These are phyloP conservation scores for Microtus pennsylvanicus DNA, from an alignment of 2,113 vertebrate species.

Conservation along the genomic window DNA sequence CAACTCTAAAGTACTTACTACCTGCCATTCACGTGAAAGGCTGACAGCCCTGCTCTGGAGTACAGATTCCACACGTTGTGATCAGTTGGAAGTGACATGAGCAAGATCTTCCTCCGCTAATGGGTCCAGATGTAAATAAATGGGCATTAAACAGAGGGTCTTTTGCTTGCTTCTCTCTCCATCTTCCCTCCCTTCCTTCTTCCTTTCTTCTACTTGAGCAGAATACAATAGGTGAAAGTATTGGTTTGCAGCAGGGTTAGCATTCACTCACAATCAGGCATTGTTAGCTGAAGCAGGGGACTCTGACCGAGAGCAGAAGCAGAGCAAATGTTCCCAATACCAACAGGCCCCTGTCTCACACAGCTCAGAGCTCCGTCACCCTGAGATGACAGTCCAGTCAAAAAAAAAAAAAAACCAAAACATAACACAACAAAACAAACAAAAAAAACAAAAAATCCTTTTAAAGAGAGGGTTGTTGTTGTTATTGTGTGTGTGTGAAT, in stretches of 20 bases:
- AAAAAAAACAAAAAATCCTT: too few relatives aligned
- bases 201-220: neutral
- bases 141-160: neutral
- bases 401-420: neutral
- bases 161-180: neutral
- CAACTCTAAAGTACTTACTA: neutral
- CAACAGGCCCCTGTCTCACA: neutral
- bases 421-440: too few relatives aligned
- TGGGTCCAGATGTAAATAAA: neutral
- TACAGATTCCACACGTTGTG: neutral
- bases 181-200: neutral
- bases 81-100: neutral
- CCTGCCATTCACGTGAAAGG: neutral
- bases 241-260: neutral
- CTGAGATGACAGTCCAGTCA: neutral
- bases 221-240: neutral
- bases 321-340: neutral
- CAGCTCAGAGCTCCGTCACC: too few relatives aligned
- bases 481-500: too few relatives aligned
- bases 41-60: neutral
- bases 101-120: neutral
- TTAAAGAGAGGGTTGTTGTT: neutral
- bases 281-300: neutral
- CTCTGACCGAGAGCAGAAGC: neutral
- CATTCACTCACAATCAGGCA: neutral